These are phyloP conservation scores for Myodes glareolus DNA, from an alignment of 2,113 vertebrate genomes.

Conservation along the genomic window DNA sequence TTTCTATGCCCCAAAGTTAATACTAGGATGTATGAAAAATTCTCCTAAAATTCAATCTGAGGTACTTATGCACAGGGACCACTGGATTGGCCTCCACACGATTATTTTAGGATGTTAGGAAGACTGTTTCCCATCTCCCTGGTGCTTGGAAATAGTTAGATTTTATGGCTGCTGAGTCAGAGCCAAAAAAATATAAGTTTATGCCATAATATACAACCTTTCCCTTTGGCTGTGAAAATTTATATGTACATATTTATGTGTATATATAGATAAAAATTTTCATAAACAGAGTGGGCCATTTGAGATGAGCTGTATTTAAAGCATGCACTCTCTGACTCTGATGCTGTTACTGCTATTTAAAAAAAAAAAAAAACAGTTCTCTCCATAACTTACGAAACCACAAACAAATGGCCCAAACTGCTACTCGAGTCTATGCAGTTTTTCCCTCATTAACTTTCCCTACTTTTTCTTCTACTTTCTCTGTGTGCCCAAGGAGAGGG, in stretches of 20 bases:
- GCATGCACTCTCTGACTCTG: conserved; percentile 34
- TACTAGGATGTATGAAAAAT: conserved; percentile 62
- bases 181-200: conserved; percentile 80
- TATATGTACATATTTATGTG: conserved; percentile 83
- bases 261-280: conserved; percentile 79
- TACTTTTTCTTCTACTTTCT: not conserved
- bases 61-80: conserved; percentile 73
- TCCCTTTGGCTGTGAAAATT: conserved; percentile 79
- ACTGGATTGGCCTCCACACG: conserved; percentile 52
- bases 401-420: conserved; percentile 47
- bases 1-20: conserved; percentile 51
- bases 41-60: conserved; percentile 70
- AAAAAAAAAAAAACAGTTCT: conserved; percentile 68
- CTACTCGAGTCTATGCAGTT: not conserved
- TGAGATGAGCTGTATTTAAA: conserved; percentile 87
- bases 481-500: not conserved
- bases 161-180: conserved; percentile 80
- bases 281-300: conserved; percentile 87
- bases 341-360: conserved; percentile 14
- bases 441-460: not conserved
- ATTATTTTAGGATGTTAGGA: conserved; percentile 78
- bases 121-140: conserved; percentile 79
- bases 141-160: conserved; percentile 75
- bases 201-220: conserved; percentile 75
- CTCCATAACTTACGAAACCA: conserved; percentile 56